These are phyloP conservation scores for Drosophila elegans DNA, from an alignment of 1,140 invertebrate species.

Conservation along the genomic window DNA sequence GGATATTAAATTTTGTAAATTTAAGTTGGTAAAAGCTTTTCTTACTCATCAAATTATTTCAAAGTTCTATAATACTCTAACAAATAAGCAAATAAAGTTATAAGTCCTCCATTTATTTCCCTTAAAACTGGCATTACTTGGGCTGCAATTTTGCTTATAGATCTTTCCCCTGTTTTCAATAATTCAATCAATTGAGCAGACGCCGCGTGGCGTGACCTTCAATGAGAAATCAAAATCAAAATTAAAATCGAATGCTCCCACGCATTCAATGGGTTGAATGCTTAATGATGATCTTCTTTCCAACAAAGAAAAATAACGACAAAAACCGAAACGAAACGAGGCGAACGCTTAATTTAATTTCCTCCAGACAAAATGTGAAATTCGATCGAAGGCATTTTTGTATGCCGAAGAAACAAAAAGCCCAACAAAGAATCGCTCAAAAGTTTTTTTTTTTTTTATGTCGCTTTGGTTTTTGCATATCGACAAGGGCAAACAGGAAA, in stretches of 20 bases:
- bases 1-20: too few species aligned
- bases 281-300: slow-evolving; percentile 29
- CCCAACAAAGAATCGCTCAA: slow-evolving; percentile 65
- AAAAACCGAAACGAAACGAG: slow-evolving; percentile 41
- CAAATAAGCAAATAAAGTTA: too few species aligned
- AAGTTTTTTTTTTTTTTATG: slow-evolving; percentile 14
- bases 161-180: not conserved
- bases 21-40: too few species aligned
- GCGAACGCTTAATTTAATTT: slow-evolving; percentile 80
- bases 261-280: slow-evolving; percentile 56
- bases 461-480: slow-evolving; percentile 67
- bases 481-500: slow-evolving; percentile 77
- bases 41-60: too few species aligned
- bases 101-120: not conserved
- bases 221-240: slow-evolving; percentile 65
- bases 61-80: too few species aligned
- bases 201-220: slow-evolving; percentile 32
- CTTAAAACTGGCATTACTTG: not conserved
- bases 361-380: slow-evolving; percentile 69
- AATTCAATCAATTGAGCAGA: slow-evolving; percentile 11
- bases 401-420: slow-evolving; percentile 28
- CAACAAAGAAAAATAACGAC: slow-evolving; percentile 10
- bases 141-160: not conserved
- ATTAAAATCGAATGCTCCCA: slow-evolving; percentile 72
- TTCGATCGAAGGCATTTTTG: slow-evolving; percentile 78